Evolutionary conservation across 2,888 invertebrate genomes (phyloP).

Genomic region (Zhuqinia jingwanae): DNA sequence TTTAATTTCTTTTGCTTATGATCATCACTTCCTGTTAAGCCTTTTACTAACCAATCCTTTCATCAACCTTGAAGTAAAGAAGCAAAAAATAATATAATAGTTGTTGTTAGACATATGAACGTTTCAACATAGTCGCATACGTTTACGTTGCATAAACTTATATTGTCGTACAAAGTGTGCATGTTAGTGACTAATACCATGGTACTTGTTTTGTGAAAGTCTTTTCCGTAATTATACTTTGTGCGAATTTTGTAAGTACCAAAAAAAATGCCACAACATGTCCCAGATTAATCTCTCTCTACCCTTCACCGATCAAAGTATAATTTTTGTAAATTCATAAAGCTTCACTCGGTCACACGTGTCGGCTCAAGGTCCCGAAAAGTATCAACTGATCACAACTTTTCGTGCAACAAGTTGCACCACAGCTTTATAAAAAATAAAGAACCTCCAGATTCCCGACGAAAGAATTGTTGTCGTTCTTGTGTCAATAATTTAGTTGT

Average conservation of each 20-base stretch:
- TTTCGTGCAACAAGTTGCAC: constrained; percentile 52
- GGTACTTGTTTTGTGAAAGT: no score
- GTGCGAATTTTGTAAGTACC: background rate
- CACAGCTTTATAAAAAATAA: no score
- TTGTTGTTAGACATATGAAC: background rate
- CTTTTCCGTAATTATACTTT: no score
- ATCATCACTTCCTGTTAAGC: background rate
- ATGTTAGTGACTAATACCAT: background rate
- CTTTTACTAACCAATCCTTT: background rate
- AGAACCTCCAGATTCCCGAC: no score
- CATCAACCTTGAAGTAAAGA: background rate
- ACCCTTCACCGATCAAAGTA: background rate
- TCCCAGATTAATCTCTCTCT: background rate
- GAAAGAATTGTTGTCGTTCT: no score
- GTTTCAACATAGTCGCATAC: background rate
- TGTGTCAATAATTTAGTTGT: no score
- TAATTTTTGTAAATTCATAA: background rate
- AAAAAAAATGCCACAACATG: background rate
- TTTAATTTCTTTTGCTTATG: background rate
- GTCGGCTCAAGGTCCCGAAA: constrained; percentile 48
- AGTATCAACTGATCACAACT: constrained; percentile 23
- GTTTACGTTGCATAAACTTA: background rate
- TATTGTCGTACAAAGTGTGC: background rate
- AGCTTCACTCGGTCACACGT: constrained; percentile 9
- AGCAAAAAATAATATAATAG: background rate